Evolutionary conservation across 2,888 invertebrate species (phyloP), one percentile per base, ranked within the genome.

Genomic region (Dynastes hyllus): DNA sequence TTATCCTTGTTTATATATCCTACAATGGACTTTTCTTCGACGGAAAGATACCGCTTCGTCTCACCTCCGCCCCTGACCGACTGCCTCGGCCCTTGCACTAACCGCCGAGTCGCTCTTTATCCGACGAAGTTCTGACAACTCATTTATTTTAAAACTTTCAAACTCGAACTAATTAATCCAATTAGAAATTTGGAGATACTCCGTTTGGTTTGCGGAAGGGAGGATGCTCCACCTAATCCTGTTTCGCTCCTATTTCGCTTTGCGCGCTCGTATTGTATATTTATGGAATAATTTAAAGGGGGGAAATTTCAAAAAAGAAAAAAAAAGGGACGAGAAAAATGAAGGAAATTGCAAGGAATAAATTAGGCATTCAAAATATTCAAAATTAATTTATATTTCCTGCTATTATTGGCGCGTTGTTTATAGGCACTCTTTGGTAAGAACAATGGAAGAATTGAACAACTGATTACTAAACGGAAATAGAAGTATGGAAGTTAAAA

Each of bases 131-230:
- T 87, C 83, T 73, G 86, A 87, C 86, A 85, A 86, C 85, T 86
- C 86, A 87, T 87, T 87, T 86, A 86, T 87, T 86, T 84, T 83
- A 80, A 85, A 87, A 85, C 85, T 86, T 87, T 84, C 82, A 70
- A 78, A 78, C 84, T 79, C 79, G 83, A 83, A 84, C 84, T 85
- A 86, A 86, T 87, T 85, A 86, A 86, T 86, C 85, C 85, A 86
- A 86, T 87, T 86, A 86, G 85, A 80, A 82, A 83, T 82, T 81
- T 81, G 77, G 76, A 78, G 78, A 79, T 80, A 77, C 76, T 81
- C 79, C 78, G 78, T 79, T 79, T 73, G 73, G 58, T 73, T 73
- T 40, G 40, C 27, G 61, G 53, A 61, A 22, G 58, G 2, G 53
- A 45, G 58, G 40, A 61, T 61, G 32, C 40, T 58, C 58, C 51